Evolutionary conservation across 2,888 invertebrate genomes (phyloP), one percentile per base, ranked within the genome.

Genomic region (Philopedon plagiatum): DNA sequence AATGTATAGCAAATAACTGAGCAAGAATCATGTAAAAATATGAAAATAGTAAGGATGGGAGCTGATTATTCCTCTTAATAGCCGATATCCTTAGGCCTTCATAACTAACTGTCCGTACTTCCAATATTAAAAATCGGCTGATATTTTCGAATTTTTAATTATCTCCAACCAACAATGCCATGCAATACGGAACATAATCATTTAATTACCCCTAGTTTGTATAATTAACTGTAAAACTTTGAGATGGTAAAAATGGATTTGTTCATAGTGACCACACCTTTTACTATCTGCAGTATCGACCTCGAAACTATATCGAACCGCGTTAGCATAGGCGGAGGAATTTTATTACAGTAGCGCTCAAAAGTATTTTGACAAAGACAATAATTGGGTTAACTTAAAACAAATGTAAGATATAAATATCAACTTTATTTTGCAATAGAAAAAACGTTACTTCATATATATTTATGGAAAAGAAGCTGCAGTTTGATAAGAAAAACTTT

Each of bases 201-300:
- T 69, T 73, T 73, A 73, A 73, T 73, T 73, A 65, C 61, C 65
- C 58, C 34, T 64, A 62, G 57, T 63, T 54, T 65, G 54, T 66
- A 66, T 66, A 74, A 74, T 74, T 74, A 74, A 74, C 70, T 70
- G 74, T 70, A 70, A 71, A 70, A 75, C 76, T 76, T 78, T 76
- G 75, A 77, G 78, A 78, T 78, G 78, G 76, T 78, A 78, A 78
- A 78, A 77, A 78, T 78, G 76, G 76, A 77, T 78, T 76, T 76
- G 76, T 74, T 78, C 74, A 74, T 70, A 74, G 62, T 73, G 75
- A 76, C 79, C 79, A 79, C 79, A 79, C 79, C 79, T 77, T 76
- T 77, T 74, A 77, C 77, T 78, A 78, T 78, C 77, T 78, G 77
- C 77, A 75, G 70, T 56, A 70, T 68, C 75, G 79, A 76, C 79